phyloP scores from a whole-genome alignment of 2,888 invertebrate genomes.

The Xanthia togata region DNA sequence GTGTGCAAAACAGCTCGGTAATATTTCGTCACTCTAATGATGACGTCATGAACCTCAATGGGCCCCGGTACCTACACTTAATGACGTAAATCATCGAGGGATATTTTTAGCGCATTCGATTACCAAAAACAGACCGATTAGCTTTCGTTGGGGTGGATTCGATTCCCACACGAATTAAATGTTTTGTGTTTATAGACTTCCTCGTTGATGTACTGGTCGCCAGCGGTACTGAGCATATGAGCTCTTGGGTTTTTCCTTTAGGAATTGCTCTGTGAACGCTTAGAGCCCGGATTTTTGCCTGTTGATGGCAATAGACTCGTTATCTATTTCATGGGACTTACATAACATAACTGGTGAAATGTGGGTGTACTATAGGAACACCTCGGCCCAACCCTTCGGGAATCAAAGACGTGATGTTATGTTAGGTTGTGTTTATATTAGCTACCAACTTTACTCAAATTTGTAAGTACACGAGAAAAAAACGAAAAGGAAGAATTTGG shows the following conservation, averaged over 20 bases:
- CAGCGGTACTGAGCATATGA: background rate
- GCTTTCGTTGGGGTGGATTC: background rate
- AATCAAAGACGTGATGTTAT: background rate
- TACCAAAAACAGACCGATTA: background rate
- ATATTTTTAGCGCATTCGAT: slow-evolving; percentile 15
- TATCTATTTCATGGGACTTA: background rate
- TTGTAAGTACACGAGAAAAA: background rate
- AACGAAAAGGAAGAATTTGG: background rate
- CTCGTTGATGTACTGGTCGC: no score
- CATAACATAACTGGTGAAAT: background rate
- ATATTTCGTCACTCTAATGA: slow-evolving; percentile 9
- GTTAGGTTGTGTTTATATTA: background rate
- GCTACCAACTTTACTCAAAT: background rate
- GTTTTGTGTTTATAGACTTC: background rate
- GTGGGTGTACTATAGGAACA: background rate
- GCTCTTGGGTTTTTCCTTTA: background rate
- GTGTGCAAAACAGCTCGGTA: background rate
- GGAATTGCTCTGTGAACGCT: background rate
- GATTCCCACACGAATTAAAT: background rate
- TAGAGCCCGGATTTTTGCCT: no score
- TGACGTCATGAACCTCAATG: slow-evolving; percentile 16
- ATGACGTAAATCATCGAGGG: slow-evolving; percentile 9
- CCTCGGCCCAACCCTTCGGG: no score
- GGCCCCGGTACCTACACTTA: background rate
- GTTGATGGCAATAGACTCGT: background rate